Conservation (phyloP, 2,113 vertebrate genomes). For the Murina feae region DNA sequence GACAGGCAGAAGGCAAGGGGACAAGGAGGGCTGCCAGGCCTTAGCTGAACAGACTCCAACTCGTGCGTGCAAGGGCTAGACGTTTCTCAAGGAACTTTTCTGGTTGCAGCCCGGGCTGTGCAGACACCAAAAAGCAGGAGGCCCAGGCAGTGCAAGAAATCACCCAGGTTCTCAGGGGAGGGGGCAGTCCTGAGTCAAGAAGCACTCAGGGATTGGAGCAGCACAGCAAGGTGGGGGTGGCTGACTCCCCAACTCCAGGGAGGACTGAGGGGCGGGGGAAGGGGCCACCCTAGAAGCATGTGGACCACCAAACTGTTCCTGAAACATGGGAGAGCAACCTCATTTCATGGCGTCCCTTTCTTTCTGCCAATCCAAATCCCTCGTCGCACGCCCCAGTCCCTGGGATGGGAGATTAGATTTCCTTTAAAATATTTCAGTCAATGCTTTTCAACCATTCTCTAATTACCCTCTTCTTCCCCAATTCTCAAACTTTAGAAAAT, state of each 20-base stretch:
- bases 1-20: background rate
- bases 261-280: background rate
- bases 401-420: background rate
- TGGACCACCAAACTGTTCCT: background rate
- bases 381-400: background rate
- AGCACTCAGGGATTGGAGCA: background rate
- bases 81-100: background rate
- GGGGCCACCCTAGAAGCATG: background rate
- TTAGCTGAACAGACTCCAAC: background rate
- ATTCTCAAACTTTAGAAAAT: background rate
- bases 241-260: background rate
- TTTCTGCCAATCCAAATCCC: background rate
- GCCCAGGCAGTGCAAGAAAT: background rate
- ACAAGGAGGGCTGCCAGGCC: background rate
- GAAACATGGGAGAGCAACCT: background rate
- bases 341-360: background rate
- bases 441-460: background rate
- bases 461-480: background rate
- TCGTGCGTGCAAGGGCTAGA: background rate
- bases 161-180: background rate
- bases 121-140: background rate
- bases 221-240: background rate
- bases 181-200: background rate
- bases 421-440: background rate
- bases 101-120: background rate